Evolutionary conservation across 2,113 vertebrate species (phyloP), one percentile per base, ranked within the genome.

Genomic region (Platycercus adscitus): DNA sequence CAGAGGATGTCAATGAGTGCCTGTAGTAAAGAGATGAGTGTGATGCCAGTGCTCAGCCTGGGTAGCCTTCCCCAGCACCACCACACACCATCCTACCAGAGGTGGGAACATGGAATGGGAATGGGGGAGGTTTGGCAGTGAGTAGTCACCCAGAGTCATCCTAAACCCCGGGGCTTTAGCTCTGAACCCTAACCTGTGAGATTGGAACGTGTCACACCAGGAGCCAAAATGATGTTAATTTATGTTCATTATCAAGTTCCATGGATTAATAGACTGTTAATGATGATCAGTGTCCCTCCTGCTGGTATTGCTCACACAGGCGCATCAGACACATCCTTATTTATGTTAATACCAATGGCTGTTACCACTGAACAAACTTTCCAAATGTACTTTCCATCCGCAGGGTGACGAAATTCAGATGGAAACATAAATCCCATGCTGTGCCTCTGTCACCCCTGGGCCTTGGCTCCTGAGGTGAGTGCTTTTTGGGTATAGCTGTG

Each of bases 1-100:
- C 98, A 44, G 60, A 99, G 83, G 29, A 99, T 70, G 53, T 99
- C 98, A 0, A 98, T 1, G 71, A 99, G 95, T 0, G 98, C 98
- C 99, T 99, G 92, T 8, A 29, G 31, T 28, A 84, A 39, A 86
- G 52, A 84, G 28, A 91, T 46, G 24, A 86, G 46, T 9, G 6
- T 81, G 81, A 91, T 29, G 9, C 5, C 9, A 55, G 11, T 13
- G 17, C 80, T 23, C 33, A 1, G 49, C 19, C 28, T 17, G 26
- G 69, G 68, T n/a, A 4, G 23, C 7, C 11, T 31, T 8, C 47
- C 56, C 61, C 33, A 5, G 66, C 56, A 14, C 1, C 1, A 3
- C 28, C 7, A 6, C 4, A 14, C 41, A 31, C 47, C 17, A 1
- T 28, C 65, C 82, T 11, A 0, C 25, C 1, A 1, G 21, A 23